Percentiles rank a stretch among this genome's conserved stretches.
Conservation (phyloP, 2,113 vertebrate genomes). For the Cichladusa arquata region DNA sequence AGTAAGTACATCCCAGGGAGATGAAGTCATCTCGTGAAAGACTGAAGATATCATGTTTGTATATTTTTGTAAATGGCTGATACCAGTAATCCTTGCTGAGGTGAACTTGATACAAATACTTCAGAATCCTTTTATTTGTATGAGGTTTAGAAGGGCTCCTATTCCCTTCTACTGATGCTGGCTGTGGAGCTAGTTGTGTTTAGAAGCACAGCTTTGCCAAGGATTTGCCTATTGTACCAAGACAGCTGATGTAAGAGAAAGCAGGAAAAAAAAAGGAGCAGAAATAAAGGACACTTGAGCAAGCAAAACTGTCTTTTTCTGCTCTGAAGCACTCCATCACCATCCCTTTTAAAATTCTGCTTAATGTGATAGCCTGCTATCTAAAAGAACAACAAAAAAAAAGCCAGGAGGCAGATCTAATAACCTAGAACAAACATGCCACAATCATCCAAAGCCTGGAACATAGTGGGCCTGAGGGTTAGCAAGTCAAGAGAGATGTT, state of each 20-base stretch:
- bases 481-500: not conserved
- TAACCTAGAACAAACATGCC: not conserved
- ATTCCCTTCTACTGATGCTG: not conserved
- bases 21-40: not conserved
- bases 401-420: not conserved
- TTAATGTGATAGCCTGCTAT: not conserved
- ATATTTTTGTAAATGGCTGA: not conserved
- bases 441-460: not conserved
- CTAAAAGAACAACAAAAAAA: not conserved
- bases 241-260: not conserved
- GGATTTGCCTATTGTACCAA: not conserved
- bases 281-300: slow-evolving; percentile 38
- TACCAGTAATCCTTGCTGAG: not conserved
- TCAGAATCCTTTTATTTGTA: not conserved
- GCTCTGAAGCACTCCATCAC: not conserved
- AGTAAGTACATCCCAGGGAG: not conserved
- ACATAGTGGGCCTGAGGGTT: not conserved
- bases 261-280: not conserved
- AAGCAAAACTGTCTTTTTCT: not conserved
- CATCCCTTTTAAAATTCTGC: not conserved
- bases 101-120: not conserved
- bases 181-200: not conserved
- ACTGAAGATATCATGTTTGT: not conserved
- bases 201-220: not conserved
- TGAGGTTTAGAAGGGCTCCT: not conserved